These are phyloP conservation scores for Hyperoplus lanceolatus DNA, from an alignment of 2,797 vertebrate genomes.

Conservation along the genomic window DNA sequence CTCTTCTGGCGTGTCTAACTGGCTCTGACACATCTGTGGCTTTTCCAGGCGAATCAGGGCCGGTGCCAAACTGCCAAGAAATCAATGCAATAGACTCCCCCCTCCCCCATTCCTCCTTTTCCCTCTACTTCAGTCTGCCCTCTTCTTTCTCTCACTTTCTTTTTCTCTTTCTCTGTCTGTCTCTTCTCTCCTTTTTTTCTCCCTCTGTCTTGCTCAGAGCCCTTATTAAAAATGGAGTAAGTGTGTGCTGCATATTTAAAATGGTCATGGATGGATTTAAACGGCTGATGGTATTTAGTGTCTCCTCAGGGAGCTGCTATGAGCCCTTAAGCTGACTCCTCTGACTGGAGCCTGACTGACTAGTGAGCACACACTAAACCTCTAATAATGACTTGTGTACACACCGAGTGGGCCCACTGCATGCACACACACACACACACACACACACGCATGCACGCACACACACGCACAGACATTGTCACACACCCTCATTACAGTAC, in stretches of 20 bases:
- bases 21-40: conserved; percentile 78
- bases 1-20: conserved; percentile 72
- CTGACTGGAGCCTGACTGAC: conserved; percentile 82
- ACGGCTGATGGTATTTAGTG: conserved; percentile 85
- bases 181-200: conserved; percentile 29
- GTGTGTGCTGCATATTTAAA: conserved; percentile 83
- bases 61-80: conserved; percentile 79
- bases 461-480: conserved; percentile 22
- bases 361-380: conserved; percentile 80
- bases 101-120: conserved; percentile 48
- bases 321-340: conserved; percentile 83
- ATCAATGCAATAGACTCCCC: conserved; percentile 77
- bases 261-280: conserved; percentile 84
- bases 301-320: conserved; percentile 82
- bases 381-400: conserved; percentile 83
- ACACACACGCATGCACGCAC: conserved; percentile 24
- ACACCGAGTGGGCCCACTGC: conserved; percentile 59
- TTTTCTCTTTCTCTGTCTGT: conserved; percentile 22
- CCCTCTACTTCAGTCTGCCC: conserved; percentile 25
- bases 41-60: conserved; percentile 75
- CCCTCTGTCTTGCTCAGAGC: conserved; percentile 72
- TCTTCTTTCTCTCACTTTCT: conserved; percentile 15
- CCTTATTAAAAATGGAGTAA: conserved; percentile 84
- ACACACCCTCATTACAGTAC: conserved; percentile 38
- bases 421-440: conserved; percentile 52